Evolutionary conservation across 1,140 invertebrate species (phyloP), one percentile per base, ranked within the genome.

Genomic region (Drosophila saltans): DNA sequence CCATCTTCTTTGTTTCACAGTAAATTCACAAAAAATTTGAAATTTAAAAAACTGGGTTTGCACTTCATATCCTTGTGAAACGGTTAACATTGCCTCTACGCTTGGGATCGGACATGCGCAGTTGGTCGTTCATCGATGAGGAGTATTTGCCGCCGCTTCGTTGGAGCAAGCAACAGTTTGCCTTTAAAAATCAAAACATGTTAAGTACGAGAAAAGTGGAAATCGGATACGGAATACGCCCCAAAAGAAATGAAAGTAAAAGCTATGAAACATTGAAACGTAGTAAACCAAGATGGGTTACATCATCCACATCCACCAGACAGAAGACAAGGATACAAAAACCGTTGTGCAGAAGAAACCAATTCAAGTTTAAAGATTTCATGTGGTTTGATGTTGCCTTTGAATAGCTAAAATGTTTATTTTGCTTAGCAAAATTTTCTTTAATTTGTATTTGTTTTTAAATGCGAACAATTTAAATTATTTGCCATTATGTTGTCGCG

Each of bases 91-190:
- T 36, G 8, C 40, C 41, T 3, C 28, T 10, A 3, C 55, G 52
- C 1, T 0, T 63, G 56, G 52, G 69, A 80, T 77, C 62, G 72
- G 80, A 24, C 83, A 69, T 80, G 83, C 80, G 83, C 83, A 66
- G 48, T 11, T 40, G 0, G 10, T 40, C 0, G 0, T 40, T 1
- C 2, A 3, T 40, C 1, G 2, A 26, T 52, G 21, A 26, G 45
- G 45, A 52, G 45, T 26, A 26, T 52, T 26, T 1, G 3, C 0
- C 11, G 2, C 16, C 3, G 21, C 9, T 9, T 28, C 10, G 40
- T 16, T 26, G 43, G 28, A 61, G 75, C 59, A 74, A 71, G 72
- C 83, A 86, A 86, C 83, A 86, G 84, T 83, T 86, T 83, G 81
- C 41, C 69, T 16, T 66, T 26, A 52, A 80, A 66, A 52, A 65